Base-by-base conservation (phyloP, 2,113 vertebrate species). In the Meriones unguiculatus region DNA sequence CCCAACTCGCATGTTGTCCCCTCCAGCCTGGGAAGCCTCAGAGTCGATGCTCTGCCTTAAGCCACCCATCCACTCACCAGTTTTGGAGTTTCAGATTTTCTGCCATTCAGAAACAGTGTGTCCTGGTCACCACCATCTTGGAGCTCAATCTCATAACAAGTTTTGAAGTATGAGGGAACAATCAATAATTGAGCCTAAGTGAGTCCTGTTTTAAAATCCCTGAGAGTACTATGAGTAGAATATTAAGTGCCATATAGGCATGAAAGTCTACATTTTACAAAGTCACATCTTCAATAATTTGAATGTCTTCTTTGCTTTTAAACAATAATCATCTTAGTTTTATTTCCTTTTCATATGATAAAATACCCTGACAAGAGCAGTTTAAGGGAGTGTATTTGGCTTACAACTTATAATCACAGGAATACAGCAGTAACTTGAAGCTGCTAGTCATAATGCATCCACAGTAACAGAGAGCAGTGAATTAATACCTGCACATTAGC, bases 281-380 rank as follows among this genome's bases (percentile, higher is more conserved):
- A 81, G 24, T 97, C 41, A 94, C 54, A 77, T 94, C 72, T 12
- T 67, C 35, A 95, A 57, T 88, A 6, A 87, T 88, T 94, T 92
- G 92, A 85, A 85, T n/a, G 9, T 59, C 90, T 91, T 76, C 57
- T 85, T 94, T 46, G 32, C 46, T 87, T 86, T 86, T 35, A 50
- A 87, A 50, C 30, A 20, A 30, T 7, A 69, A 22, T 35, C 64
- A 50, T 86, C 46, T 32, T 86, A 86, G 64, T 69, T 86, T 69
- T 20, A 50, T 50, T 67, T 67, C 41, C 64, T 67, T 9, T 69
- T 86, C 41, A 30, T 50, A 15, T 67, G 30, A 69, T 86, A 22
- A 86, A 82, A 50, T 69, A 35, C 64, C 10, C 8, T 67, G 41
- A 13, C 32, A 86, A 86, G 41, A 86, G 28, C 28, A 7, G 1